These are phyloP conservation scores for Bucco capensis DNA, from an alignment of 2,113 vertebrate genomes.

Conservation along the genomic window DNA sequence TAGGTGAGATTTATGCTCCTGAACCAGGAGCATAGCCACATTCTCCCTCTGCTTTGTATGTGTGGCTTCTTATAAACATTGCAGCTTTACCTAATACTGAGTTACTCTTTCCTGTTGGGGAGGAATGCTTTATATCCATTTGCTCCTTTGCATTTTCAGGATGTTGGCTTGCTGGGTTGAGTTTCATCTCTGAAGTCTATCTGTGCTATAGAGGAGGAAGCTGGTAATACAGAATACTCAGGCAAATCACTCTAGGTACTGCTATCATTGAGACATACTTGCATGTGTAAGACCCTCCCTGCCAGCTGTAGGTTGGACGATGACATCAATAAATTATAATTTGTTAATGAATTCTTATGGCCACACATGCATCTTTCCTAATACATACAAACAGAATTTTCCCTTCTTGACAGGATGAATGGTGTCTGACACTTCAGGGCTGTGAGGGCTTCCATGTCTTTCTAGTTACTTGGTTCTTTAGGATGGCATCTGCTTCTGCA, in stretches of 20 bases:
- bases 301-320: background rate
- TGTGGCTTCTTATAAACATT: background rate
- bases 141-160: background rate
- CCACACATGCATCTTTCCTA: background rate
- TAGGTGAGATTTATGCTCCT: background rate
- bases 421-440: background rate
- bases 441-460: background rate
- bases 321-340: background rate
- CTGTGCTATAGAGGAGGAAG: background rate
- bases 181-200: background rate
- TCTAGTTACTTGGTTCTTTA: background rate
- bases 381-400: background rate
- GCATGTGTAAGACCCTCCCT: background rate
- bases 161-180: background rate
- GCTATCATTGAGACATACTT: background rate
- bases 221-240: background rate
- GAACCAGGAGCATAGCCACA: background rate
- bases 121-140: background rate
- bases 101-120: fast-evolving
- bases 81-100: background rate
- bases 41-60: background rate
- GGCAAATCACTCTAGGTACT: background rate
- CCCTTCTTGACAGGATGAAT: background rate
- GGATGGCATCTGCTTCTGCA: background rate
- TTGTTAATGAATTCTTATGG: background rate